These are phyloP conservation scores for Speoplatyrhinus poulsoni DNA, from an alignment of 2,113 vertebrate genomes.

Conservation along the genomic window DNA sequence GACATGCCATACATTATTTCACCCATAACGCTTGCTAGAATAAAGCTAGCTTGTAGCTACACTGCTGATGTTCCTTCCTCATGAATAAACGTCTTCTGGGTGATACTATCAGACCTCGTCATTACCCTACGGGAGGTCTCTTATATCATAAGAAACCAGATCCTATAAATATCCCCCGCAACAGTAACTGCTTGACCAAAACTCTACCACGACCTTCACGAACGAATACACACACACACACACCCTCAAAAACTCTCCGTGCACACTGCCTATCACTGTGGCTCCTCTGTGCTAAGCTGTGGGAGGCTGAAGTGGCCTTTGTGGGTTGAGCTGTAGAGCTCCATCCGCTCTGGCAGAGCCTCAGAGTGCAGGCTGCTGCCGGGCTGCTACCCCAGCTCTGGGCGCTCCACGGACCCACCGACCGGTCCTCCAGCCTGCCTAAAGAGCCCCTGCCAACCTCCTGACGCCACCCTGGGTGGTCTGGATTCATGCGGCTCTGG, in stretches of 20 bases:
- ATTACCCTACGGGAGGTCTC: constrained; percentile 62
- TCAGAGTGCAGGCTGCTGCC: constrained; percentile 63
- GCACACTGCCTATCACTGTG: constrained; percentile 59
- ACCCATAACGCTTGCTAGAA: neutral
- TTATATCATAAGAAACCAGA: constrained; percentile 44
- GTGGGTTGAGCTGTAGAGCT: constrained; percentile 67
- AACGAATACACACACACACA: constrained; percentile 27
- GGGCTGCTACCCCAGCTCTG: constrained; percentile 39
- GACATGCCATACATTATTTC: constrained; percentile 5
- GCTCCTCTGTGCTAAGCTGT: constrained; percentile 64
- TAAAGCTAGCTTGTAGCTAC: constrained; percentile 34
- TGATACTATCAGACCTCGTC: constrained; percentile 40
- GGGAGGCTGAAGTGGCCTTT: constrained; percentile 75
- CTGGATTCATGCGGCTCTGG: constrained; percentile 74
- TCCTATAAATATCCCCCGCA: constrained; percentile 67
- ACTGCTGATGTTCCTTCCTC: constrained; percentile 50
- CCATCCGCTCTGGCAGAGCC: constrained; percentile 69
- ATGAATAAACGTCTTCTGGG: constrained; percentile 64
- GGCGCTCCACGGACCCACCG: constrained; percentile 3
- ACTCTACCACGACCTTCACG: constrained; percentile 44
- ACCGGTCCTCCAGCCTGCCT: constrained; percentile 62
- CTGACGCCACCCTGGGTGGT: constrained; percentile 80
- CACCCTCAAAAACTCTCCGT: constrained; percentile 27
- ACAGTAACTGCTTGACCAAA: constrained; percentile 27
- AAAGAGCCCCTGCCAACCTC: constrained; percentile 70